These are phyloP conservation scores for Urosaurus nigricauda DNA, from an alignment of 2,797 vertebrate species.

Conservation along the genomic window DNA sequence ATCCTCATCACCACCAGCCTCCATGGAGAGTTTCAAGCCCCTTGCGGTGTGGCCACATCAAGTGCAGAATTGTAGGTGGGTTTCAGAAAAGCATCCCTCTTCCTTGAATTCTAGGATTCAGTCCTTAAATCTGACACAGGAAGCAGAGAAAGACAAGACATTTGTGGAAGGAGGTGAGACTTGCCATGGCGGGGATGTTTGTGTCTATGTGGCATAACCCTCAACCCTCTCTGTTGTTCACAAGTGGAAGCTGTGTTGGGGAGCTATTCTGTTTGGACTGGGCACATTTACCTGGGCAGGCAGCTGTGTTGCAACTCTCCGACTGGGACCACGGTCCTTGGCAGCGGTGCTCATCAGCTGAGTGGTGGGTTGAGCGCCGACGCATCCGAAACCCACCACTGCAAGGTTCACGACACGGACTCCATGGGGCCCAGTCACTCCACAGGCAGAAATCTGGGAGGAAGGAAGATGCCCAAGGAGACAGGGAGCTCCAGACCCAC, in stretches of 20 bases:
- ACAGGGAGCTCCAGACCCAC: fast-evolving
- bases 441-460: slow-evolving; percentile 86
- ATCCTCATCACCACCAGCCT: background rate
- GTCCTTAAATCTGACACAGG: background rate
- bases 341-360: slow-evolving; percentile 72
- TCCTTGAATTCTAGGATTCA: background rate
- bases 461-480: background rate
- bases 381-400: slow-evolving; percentile 87
- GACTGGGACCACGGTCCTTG: slow-evolving; percentile 83
- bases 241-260: fast-evolving
- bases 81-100: too few species aligned
- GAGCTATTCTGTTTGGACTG: fast-evolving
- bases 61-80: background rate
- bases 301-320: slow-evolving; percentile 86
- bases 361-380: slow-evolving; percentile 75
- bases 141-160: background rate
- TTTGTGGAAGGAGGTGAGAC: background rate
- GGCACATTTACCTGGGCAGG: slow-evolving; percentile 85
- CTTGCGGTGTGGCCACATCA: too few species aligned
- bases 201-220: fast-evolving
- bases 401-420: slow-evolving; percentile 87
- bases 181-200: too few species aligned
- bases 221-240: too few species aligned
- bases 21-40: background rate
- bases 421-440: slow-evolving; percentile 88